Evolutionary conservation across 2,888 invertebrate genomes (phyloP).

Genomic region (Chouioia cunea): DNA sequence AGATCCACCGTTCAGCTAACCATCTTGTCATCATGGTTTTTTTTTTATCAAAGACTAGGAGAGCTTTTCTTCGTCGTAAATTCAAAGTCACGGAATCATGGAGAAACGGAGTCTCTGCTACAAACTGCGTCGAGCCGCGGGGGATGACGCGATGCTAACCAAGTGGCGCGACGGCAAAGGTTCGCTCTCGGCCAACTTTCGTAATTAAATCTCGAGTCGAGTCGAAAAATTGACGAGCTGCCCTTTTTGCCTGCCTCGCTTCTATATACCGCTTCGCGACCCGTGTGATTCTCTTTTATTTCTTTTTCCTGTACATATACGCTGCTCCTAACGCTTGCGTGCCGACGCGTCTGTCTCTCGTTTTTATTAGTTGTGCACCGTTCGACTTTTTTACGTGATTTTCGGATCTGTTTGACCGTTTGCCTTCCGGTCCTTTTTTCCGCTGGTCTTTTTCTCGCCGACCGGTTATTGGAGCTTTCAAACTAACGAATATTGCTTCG

Average conservation of each 20-base stretch:
- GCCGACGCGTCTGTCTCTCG: neutral
- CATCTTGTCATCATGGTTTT: neutral
- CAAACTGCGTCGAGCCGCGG: conserved; percentile 18
- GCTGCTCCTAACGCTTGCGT: neutral
- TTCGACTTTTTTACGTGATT: conserved; percentile 38
- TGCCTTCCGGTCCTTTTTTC: neutral
- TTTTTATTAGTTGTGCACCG: conserved; percentile 17
- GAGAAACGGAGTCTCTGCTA: neutral
- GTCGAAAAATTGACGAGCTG: conserved; percentile 45
- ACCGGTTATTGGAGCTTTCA: neutral
- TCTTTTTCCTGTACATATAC: neutral
- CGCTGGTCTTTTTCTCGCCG: neutral
- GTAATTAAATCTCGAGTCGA: conserved; percentile 48
- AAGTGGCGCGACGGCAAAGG: conserved; percentile 23
- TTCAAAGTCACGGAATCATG: conserved; percentile 31
- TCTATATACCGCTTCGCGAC: conserved; percentile 8
- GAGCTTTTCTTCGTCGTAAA: neutral
- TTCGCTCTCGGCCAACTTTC: conserved; percentile 40
- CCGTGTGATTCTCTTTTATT: too few relatives aligned
- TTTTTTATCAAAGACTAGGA: neutral
- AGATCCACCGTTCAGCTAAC: neutral
- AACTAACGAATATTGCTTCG: neutral
- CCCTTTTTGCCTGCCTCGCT: conserved; percentile 18
- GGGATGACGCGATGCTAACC: conserved; percentile 17
- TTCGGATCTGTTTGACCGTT: conserved; percentile 10